Conservation (phyloP, 2,113 vertebrate genomes). For the Gadus macrocephalus region DNA sequence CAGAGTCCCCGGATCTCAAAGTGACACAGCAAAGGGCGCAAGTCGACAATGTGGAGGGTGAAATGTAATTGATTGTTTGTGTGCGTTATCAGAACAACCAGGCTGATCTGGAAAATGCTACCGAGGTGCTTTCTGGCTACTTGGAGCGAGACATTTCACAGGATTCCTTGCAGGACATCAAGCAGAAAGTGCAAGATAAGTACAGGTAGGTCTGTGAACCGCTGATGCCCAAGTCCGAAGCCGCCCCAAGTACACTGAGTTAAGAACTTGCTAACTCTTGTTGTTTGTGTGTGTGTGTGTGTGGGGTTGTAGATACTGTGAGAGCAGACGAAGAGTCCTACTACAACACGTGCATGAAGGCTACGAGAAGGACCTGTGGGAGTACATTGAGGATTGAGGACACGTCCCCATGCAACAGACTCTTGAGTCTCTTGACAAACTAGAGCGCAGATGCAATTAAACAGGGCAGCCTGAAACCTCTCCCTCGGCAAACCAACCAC, state of each 20-base stretch:
- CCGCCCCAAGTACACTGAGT: neutral
- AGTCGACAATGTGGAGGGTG: neutral
- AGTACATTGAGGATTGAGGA: constrained; percentile 99
- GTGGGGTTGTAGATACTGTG: constrained; percentile 88
- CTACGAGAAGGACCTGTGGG: constrained; percentile 99
- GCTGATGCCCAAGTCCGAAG: neutral
- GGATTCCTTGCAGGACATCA: constrained; percentile 99
- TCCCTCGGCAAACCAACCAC: constrained; percentile 86
- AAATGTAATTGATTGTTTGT: neutral
- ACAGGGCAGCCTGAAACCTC: constrained; percentile 71
- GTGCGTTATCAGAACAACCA: constrained; percentile 88
- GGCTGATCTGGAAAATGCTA: constrained; percentile 99
- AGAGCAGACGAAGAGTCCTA: constrained; percentile 97
- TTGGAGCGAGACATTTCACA: constrained; percentile 99
- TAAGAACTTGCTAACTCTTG: too few relatives aligned
- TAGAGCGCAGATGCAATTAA: constrained; percentile 91
- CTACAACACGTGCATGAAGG: constrained; percentile 99
- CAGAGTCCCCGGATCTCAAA: too few relatives aligned
- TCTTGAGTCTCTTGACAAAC: constrained; percentile 85
- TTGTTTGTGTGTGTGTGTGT: constrained; percentile 9
- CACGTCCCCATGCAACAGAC: constrained; percentile 81
- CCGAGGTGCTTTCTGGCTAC: constrained; percentile 98
- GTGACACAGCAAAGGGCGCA: too few relatives aligned
- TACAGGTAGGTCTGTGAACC: constrained; percentile 82
- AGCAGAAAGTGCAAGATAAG: constrained; percentile 99